Evolutionary conservation across 2,113 vertebrate genomes (phyloP).

Genomic region (Bubo bubo): DNA sequence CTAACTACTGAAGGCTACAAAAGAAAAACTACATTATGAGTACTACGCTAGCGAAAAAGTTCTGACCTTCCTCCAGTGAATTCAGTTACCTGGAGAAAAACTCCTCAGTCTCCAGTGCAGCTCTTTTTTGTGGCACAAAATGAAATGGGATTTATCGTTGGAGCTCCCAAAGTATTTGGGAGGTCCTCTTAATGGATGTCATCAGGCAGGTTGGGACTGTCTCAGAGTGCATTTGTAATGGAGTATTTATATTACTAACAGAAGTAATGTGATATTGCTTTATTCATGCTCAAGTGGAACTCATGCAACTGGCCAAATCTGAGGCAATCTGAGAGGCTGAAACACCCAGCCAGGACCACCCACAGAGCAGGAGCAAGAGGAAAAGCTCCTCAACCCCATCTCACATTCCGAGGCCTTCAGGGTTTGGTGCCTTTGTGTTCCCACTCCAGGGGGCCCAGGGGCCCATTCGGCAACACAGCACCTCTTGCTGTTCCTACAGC

Average conservation of each 20-base stretch:
- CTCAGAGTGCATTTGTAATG: background rate
- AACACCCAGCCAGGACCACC: background rate
- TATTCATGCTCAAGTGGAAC: background rate
- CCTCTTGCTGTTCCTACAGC: background rate
- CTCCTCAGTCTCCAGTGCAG: background rate
- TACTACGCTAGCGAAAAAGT: background rate
- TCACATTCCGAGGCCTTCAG: background rate
- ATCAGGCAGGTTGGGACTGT: background rate
- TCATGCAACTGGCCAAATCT: background rate
- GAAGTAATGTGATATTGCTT: background rate
- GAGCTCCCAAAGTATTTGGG: background rate
- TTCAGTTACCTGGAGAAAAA: background rate
- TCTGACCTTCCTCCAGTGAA: background rate
- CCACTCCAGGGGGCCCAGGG: rapidly evolving
- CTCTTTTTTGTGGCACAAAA: background rate
- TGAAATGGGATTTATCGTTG: background rate
- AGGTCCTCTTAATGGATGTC: background rate
- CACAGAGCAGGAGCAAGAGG: background rate
- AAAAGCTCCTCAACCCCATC: background rate
- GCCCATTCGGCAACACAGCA: background rate
- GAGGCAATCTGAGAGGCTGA: background rate
- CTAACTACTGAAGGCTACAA: background rate
- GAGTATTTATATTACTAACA: background rate
- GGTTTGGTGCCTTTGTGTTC: background rate
- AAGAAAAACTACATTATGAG: background rate